Evolutionary conservation across 2,113 vertebrate genomes (phyloP), one percentile per base, ranked within the genome.

Genomic region (Sapayoa aenigma): DNA sequence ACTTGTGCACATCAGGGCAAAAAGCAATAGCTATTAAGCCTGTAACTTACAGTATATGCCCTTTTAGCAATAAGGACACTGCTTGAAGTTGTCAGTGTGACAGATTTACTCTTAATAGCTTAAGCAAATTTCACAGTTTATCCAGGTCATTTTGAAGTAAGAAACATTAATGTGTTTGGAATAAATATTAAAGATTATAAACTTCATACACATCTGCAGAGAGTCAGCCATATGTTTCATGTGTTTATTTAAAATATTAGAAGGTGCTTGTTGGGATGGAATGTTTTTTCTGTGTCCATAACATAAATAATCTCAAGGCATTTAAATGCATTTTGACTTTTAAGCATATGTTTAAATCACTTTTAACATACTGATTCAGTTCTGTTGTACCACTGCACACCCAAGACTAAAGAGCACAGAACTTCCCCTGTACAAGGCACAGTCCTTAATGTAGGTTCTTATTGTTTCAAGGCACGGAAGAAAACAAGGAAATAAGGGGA

Each of bases 71-170:
- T 95, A 94, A 97, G 84, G 94, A 95, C 66, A 71, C 65, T 19
- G 78, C 92, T 93, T 91, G 92, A 94, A 96, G 96, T 96, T 95
- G 84, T 94, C 79, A 89, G 93, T 94, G 86, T 88, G 94, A 97
- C 92, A 96, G 90, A 95, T 95, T 96, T 93, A 93, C 90, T 89
- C 92, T 94, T 94, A 95, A 96, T 94, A 95, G 93, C 91, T 94
- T 96, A 94, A 94, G 89, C 96, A 96, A 96, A 97, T 97, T 97
- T 96, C 89, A 94, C 94, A 94, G 85, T 96, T 96, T 96, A 93
- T 82, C 47, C 87, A 82, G 95, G 90, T 96, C 95, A 96, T 94
- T 96, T 94, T 93, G 84, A 89, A 97, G 91, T 95, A 96, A 95
- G 93, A 94, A 93, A 93, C 59, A 94, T 93, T 94, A 96, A 93